Base-by-base conservation (phyloP, 2,113 vertebrate genomes). In the Archocentrus centrarchus region DNA sequence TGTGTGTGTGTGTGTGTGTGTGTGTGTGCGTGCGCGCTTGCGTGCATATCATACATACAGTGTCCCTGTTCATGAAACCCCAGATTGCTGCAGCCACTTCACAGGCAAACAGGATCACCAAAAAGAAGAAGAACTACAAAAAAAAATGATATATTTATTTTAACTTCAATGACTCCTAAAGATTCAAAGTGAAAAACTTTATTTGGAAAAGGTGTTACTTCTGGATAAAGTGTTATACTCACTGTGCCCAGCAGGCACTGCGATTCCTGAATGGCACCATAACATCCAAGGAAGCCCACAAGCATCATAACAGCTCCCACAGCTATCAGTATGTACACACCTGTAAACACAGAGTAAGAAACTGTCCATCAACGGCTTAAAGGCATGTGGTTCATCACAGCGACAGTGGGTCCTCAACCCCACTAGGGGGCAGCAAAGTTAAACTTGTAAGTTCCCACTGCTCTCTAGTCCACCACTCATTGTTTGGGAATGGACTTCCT, bases 231-330 rank as follows among this genome's bases (percentile, higher is more conserved):
- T 5, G 20, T 59, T 37, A 75, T 5, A 77, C 97, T 97, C 93
- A 99, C 98, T 80, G 98, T 99, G 86, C 98, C 98, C 88, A 99
- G 92, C 87, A 99, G 97, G 91, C 98, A 99, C 95, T 99, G 98
- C 37, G 98, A 99, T 90, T 99, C 98, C 94, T 99, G 98, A 91
- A 99, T 99, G 86, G 98, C 98, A 0, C 98, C 98, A 1, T 99
- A 99, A 94, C 98, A 99, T 91, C 98, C 98, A 17, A 99, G 96
- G 93, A 99, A 99, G 22, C 98, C 98, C 17, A 99, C 98, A 0
- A 99, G 97, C 98, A 99, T 99, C 98, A 99, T 99, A 89, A 99
- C 97, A 0, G 98, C 98, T 1, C 98, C 98, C 0, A 99, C 98
- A 0, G 97, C 97, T 0, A 99, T 99, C 91, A 99, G 95, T 89